These are phyloP conservation scores for Mesodorylaimus sp. DNA, from an alignment of 2,888 invertebrate species.

Conservation along the genomic window DNA sequence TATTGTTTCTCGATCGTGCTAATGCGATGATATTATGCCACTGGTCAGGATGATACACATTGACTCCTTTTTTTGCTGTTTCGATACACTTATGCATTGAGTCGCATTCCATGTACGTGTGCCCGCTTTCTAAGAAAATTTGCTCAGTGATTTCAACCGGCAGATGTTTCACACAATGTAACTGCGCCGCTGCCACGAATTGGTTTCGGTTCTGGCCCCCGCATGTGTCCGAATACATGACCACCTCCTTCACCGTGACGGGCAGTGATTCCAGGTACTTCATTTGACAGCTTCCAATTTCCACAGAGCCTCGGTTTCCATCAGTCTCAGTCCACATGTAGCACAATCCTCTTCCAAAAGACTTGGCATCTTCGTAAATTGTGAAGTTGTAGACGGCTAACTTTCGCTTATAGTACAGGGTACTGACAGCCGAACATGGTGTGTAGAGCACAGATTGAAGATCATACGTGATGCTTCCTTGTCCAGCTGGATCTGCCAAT, in stretches of 20 bases:
- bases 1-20: too few relatives aligned
- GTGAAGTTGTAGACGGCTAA: slow-evolving; percentile 3
- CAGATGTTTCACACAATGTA: background rate
- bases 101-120: slow-evolving; percentile 5
- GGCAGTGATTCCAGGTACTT: background rate
- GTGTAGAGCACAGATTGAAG: slow-evolving; percentile 3
- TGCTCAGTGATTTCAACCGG: background rate
- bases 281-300: background rate
- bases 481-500: background rate
- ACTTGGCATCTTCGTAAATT: background rate
- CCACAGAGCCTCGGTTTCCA: background rate
- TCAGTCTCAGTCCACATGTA: slow-evolving; percentile 3
- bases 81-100: background rate
- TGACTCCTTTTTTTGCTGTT: background rate
- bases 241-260: background rate
- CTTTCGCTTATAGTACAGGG: slow-evolving; percentile 3
- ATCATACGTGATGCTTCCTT: background rate
- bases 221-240: background rate
- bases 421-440: background rate
- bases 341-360: background rate
- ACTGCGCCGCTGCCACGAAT: slow-evolving; percentile 4
- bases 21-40: background rate
- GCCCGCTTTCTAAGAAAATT: background rate
- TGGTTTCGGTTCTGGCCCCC: slow-evolving; percentile 6
- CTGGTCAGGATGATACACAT: background rate